Percentiles rank a stretch among this genome's conserved stretches.
phyloP scores from a whole-genome alignment of 1,140 invertebrate species.

The Apis dorsata region DNA sequence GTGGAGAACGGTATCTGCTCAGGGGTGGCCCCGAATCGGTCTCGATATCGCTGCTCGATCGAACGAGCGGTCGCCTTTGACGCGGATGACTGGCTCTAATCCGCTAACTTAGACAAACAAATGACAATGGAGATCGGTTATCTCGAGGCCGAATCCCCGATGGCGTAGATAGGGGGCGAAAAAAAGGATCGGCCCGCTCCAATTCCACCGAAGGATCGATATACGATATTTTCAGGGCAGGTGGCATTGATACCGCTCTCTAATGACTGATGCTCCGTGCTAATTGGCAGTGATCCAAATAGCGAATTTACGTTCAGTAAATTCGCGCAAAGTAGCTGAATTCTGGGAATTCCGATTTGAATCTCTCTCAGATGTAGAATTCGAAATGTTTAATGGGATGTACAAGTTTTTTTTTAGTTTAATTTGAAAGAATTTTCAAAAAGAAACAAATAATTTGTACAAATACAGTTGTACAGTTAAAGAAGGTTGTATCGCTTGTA shows the following conservation, averaged over 20 bases:
- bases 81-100: slow-evolving; percentile 69
- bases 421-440: too few relatives aligned
- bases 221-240: slow-evolving; percentile 49
- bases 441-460: too few relatives aligned
- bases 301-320: not conserved
- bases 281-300: slow-evolving; percentile 74
- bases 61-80: slow-evolving; percentile 67
- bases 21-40: slow-evolving; percentile 67
- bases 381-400: too few relatives aligned
- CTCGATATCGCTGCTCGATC: slow-evolving; percentile 67
- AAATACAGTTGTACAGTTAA: too few relatives aligned
- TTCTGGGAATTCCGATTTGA: too few relatives aligned
- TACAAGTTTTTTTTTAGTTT: too few relatives aligned
- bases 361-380: too few relatives aligned
- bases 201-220: not conserved
- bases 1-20: slow-evolving; percentile 54
- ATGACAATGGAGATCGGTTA: slow-evolving; percentile 76
- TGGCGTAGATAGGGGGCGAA: slow-evolving; percentile 35
- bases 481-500: too few relatives aligned
- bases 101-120: slow-evolving; percentile 75
- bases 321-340: too few relatives aligned
- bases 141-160: slow-evolving; percentile 50
- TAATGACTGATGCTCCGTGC: slow-evolving; percentile 73
- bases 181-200: not conserved
- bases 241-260: slow-evolving; percentile 64